These are phyloP conservation scores for Chionomys nivalis DNA, from an alignment of 2,113 vertebrate genomes.

Conservation along the genomic window DNA sequence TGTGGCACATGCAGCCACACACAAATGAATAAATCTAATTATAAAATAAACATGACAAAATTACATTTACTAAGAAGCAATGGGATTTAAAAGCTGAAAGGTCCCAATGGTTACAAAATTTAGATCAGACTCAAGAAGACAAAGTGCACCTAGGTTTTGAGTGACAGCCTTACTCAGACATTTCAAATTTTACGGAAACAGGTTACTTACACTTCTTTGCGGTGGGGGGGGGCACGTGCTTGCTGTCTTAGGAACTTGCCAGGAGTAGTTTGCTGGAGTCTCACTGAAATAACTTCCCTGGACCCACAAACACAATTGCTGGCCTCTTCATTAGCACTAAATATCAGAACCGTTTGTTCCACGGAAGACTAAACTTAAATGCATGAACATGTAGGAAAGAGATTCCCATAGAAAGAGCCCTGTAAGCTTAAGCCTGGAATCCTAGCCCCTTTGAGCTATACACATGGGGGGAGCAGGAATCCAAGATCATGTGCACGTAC, in stretches of 20 bases:
- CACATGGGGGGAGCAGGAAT: no score
- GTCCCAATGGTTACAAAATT: neutral
- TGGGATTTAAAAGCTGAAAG: neutral
- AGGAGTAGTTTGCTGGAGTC: neutral
- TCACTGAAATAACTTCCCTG: neutral
- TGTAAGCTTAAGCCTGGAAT: neutral
- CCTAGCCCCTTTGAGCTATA: neutral
- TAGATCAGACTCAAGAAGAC: neutral
- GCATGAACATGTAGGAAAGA: neutral
- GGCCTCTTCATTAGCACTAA: neutral
- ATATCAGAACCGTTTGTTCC: neutral
- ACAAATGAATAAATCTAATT: neutral
- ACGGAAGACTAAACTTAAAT: neutral
- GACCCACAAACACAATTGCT: neutral
- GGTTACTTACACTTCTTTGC: neutral
- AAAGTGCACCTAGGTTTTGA: neutral
- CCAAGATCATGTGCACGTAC: neutral
- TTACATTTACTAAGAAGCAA: neutral
- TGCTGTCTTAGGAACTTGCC: conserved; percentile 2
- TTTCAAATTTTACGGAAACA: neutral
- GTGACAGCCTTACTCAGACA: neutral
- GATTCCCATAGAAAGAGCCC: neutral
- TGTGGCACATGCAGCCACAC: neutral
- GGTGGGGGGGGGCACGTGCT: neutral
- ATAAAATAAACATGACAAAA: neutral